These are phyloP conservation scores for Chloropsis cyanopogon DNA, from an alignment of 2,113 vertebrate species.

Conservation along the genomic window DNA sequence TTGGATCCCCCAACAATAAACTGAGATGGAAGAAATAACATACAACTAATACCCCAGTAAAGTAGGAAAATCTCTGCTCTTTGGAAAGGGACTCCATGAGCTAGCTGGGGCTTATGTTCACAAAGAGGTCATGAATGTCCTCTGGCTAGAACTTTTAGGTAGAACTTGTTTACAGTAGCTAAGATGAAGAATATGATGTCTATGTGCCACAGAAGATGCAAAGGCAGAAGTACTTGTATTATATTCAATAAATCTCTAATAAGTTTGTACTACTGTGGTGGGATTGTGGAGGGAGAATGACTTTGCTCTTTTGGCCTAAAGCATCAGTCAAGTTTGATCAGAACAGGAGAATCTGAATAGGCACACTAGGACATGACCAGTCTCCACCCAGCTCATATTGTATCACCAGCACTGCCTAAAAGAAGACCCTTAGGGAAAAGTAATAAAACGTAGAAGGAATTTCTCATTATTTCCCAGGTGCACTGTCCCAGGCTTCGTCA, in stretches of 20 bases:
- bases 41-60: background rate
- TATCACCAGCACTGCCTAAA: background rate
- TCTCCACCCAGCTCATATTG: background rate
- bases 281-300: background rate
- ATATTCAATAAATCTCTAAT: background rate
- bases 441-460: background rate
- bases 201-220: background rate
- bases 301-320: background rate
- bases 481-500: background rate
- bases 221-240: background rate
- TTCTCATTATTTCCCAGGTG: background rate
- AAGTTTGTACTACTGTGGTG: background rate
- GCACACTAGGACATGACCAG: background rate
- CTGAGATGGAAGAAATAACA: background rate
- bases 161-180: background rate
- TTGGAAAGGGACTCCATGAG: background rate
- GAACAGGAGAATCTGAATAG: background rate
- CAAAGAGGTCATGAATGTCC: background rate
- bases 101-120: background rate
- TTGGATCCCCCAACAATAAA: background rate
- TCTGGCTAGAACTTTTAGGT: background rate
- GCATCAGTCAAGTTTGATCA: background rate
- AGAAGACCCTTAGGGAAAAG: background rate
- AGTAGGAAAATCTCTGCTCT: background rate
- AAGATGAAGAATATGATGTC: background rate